These are phyloP conservation scores for Anolis sagrei DNA, from an alignment of 2,113 vertebrate genomes.

Conservation along the genomic window DNA sequence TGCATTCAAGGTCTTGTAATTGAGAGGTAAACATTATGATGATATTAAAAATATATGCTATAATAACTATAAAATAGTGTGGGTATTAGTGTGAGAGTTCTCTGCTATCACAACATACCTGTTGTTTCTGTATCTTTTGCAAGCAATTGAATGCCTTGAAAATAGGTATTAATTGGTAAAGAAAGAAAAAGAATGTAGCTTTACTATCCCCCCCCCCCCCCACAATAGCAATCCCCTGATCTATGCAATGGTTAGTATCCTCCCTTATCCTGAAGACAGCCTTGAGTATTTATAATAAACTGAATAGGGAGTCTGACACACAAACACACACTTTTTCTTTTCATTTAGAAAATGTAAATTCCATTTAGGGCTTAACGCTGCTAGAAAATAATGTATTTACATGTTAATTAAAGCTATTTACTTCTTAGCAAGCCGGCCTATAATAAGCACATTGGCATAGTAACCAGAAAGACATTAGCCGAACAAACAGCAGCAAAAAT, in stretches of 20 bases:
- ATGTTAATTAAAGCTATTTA: slow-evolving; percentile 43
- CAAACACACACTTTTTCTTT: neutral
- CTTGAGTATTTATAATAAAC: neutral
- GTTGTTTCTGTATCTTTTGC: too few relatives aligned
- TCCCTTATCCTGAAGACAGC: neutral
- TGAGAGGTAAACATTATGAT: neutral
- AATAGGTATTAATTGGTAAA: neutral
- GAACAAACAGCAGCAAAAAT: slow-evolving; percentile 14
- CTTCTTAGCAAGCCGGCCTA: neutral
- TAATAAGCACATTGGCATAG: slow-evolving; percentile 8
- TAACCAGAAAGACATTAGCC: slow-evolving; percentile 11
- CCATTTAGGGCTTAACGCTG: slow-evolving; percentile 11
- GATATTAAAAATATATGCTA: neutral
- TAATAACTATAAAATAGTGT: neutral
- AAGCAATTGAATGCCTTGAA: neutral
- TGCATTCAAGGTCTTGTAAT: neutral
- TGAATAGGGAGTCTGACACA: too few relatives aligned
- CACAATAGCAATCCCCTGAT: neutral
- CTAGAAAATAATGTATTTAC: slow-evolving; percentile 31
- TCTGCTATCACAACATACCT: neutral
- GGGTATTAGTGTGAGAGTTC: neutral
- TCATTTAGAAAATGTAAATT: slow-evolving; percentile 10
- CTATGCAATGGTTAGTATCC: neutral
- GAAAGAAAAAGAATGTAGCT: neutral
- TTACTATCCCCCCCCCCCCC: neutral